Evolutionary conservation across 2,113 vertebrate genomes (phyloP), one percentile per base, ranked within the genome.

Genomic region (Paradoxurus hermaphroditus): DNA sequence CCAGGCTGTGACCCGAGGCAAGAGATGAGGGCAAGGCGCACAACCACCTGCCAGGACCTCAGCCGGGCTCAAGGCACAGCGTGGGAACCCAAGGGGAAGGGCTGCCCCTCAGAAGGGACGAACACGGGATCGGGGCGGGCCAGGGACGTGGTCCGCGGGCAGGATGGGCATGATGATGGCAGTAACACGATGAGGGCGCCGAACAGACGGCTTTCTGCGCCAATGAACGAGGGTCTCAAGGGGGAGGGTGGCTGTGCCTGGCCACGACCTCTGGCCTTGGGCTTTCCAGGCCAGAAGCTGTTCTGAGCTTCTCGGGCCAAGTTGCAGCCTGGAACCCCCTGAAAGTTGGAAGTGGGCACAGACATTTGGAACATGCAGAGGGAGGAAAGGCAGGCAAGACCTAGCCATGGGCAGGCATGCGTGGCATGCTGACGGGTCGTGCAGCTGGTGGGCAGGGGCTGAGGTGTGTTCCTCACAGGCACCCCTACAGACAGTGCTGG

Each of bases 161-260:
- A 98, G 97, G 95, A 99, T 99, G 99, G 98, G 98, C 97, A 99
- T 99, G 99, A 98, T 91, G 98, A 99, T 99, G 99, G 98, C 98
- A 95, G 98, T 97, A 98, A 99, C 98, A 98, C 98, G 99, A 99
- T 99, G 99, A 98, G 39, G 97, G 98, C 86, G 96, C 97, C 86
- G 72, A 98, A 97, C 98, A 98, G 97, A 96, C 39, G 84, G 97
- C 97, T 96, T 97, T 98, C 5, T 0, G 92, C 19, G 88, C 86
- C 96, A 97, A 67, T 62, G 96, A 98, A 95, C 63, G 34, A 94
- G 83, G 95, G 89, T 94, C 98, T 97, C 98, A 97, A 73, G 97
- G 79, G 27, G 41, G 70, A 88, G 75, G 59, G 87, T 77, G 90
- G 95, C 97, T 96, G 85, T 92, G 79, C 59, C 93, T 97, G 81